Evolutionary conservation across 92 coral and sea anemone species (phyloP).

Genomic region (Virgularia gustaviana): DNA sequence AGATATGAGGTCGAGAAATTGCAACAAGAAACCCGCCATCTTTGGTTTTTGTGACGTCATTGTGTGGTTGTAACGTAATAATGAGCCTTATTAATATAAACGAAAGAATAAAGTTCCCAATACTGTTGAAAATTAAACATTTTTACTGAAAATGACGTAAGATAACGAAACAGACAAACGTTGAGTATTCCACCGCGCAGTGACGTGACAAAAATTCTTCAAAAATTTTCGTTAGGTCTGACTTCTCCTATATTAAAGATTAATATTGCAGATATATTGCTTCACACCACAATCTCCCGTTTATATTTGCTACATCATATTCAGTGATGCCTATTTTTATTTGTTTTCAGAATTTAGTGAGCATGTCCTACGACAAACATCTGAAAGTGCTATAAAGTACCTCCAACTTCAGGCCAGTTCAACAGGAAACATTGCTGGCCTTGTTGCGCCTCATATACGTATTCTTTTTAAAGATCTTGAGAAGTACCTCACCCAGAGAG

Average conservation of each 20-base stretch:
- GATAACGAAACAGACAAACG: neutral
- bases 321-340: neutral
- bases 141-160: neutral
- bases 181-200: neutral
- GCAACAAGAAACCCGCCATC: no score
- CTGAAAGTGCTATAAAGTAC: slow-evolving; percentile 16
- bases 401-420: neutral
- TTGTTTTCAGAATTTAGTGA: slow-evolving; percentile 13
- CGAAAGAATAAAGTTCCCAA: neutral
- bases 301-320: neutral
- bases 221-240: neutral
- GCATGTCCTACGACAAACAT: slow-evolving; percentile 5
- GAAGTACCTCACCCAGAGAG: slow-evolving; percentile 8
- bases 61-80: no score
- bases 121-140: neutral
- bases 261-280: neutral
- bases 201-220: neutral
- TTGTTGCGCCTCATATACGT: slow-evolving; percentile 18
- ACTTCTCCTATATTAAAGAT: neutral
- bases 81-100: no score
- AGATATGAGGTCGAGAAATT: no score
- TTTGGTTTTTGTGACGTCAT: no score
- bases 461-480: slow-evolving; percentile 13
- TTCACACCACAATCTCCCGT: neutral
- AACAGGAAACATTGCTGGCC: neutral